Conservation (phyloP, 2,797 vertebrate genomes). For the Masticophis lateralis region DNA sequence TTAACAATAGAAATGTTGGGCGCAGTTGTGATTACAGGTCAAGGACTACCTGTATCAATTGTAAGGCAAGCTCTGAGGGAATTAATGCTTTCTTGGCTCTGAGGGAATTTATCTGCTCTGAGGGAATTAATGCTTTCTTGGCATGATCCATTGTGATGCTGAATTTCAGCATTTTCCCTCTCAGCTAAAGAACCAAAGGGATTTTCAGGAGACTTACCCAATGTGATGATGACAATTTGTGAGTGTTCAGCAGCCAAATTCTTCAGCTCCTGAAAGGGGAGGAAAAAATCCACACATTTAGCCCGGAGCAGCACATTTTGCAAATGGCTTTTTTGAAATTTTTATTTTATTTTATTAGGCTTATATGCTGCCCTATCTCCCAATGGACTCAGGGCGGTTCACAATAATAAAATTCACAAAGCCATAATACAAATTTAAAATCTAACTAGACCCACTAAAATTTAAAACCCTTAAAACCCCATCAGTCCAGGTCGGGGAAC, state of each 20-base stretch:
- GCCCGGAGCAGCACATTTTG: background rate
- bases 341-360: too few relatives aligned
- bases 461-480: too few relatives aligned
- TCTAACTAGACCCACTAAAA: too few relatives aligned
- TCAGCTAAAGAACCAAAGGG: background rate
- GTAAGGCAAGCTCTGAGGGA: background rate
- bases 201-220: background rate
- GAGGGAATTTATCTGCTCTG: background rate
- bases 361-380: too few relatives aligned
- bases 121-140: background rate
- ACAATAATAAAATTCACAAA: too few relatives aligned
- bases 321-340: background rate
- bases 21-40: too few relatives aligned
- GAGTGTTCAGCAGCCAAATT: conserved; percentile 3
- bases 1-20: too few relatives aligned
- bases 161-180: background rate
- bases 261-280: background rate
- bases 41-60: background rate
- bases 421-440: too few relatives aligned
- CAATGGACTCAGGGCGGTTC: too few relatives aligned
- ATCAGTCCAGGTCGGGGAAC: too few relatives aligned
- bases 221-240: background rate
- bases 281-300: background rate
- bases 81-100: background rate
- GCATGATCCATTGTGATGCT: background rate